Conservation (phyloP, 2,888 invertebrate genomes). For the Eupithecia subfuscata region DNA sequence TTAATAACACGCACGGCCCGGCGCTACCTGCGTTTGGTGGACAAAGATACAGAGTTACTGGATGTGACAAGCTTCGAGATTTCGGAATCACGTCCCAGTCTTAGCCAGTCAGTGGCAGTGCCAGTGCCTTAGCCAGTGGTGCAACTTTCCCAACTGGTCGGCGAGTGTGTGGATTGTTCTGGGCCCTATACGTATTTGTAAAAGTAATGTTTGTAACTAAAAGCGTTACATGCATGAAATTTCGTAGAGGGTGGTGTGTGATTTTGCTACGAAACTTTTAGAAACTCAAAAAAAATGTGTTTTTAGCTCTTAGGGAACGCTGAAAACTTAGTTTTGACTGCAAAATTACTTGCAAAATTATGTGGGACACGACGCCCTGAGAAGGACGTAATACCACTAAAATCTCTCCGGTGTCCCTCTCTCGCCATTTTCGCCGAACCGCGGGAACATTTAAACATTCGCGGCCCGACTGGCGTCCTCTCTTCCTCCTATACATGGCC, state of each 20-base stretch:
- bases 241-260: not conserved
- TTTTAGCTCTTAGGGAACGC: too few relatives aligned
- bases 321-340: too few relatives aligned
- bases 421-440: too few relatives aligned
- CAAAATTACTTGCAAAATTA: too few relatives aligned
- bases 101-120: too few relatives aligned
- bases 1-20: constrained; percentile 63
- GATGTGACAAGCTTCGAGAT: constrained; percentile 46
- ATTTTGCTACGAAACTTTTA: not conserved
- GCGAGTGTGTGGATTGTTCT: too few relatives aligned
- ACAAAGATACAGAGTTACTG: constrained; percentile 46
- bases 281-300: not conserved
- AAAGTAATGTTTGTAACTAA: not conserved
- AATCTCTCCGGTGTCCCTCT: too few relatives aligned
- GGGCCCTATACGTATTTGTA: not conserved
- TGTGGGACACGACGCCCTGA: too few relatives aligned
- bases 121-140: not conserved
- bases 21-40: constrained; percentile 68
- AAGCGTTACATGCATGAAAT: not conserved
- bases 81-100: not conserved
- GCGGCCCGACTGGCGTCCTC: too few relatives aligned
- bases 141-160: not conserved
- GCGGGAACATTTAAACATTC: too few relatives aligned
- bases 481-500: too few relatives aligned
- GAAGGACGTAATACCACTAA: too few relatives aligned